A percentile compares a stretch with the other conserved stretches of the same genome.
phyloP scores from a whole-genome alignment of 2,888 invertebrate genomes.

The Dioctria rufipes region DNA sequence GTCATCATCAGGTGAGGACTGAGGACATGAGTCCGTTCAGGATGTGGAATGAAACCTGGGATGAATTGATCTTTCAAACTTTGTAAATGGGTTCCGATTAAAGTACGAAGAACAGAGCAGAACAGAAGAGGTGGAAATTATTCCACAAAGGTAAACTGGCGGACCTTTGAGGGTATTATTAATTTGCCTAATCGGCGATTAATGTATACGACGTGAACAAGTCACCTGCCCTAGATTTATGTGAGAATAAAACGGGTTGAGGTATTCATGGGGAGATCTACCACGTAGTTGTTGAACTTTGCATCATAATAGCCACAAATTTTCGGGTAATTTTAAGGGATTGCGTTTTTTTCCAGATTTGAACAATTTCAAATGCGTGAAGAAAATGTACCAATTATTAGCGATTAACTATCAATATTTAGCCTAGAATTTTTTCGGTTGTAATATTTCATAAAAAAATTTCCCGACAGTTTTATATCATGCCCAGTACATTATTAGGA shows the following conservation, averaged over 20 bases:
- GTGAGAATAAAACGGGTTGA: conserved; percentile 24
- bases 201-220: conserved; percentile 30
- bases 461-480: no score
- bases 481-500: no score
- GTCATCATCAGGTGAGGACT: neutral
- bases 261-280: conserved; percentile 8
- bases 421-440: no score
- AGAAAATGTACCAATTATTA: no score
- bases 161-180: conserved; percentile 24
- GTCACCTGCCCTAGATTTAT: conserved; percentile 32
- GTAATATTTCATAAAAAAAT: no score
- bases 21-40: neutral
- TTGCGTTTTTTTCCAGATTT: no score
- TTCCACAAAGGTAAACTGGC: neutral
- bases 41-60: neutral
- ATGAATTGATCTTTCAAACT: conserved; percentile 28
- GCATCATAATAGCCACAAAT: no score
- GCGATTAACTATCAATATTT: no score
- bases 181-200: conserved; percentile 44
- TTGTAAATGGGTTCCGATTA: conserved; percentile 27
- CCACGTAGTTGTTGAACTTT: conserved; percentile 18
- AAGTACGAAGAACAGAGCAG: conserved; percentile 2
- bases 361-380: no score
- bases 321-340: no score
- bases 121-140: conserved; percentile 4